Evolutionary conservation across 2,113 vertebrate species (phyloP).

Genomic region (Turnix velox): DNA sequence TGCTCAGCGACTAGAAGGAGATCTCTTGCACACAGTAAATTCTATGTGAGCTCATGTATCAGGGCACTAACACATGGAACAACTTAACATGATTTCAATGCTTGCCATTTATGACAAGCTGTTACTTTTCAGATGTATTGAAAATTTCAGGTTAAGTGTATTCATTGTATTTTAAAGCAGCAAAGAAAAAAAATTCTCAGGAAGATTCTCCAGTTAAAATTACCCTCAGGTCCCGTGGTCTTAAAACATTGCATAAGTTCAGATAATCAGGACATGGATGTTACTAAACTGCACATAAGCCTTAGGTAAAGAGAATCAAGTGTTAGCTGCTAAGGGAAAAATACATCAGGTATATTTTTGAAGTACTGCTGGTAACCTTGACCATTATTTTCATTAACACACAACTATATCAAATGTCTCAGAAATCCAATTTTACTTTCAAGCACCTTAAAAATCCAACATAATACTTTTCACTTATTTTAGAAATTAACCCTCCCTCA

Average conservation of each 20-base stretch:
- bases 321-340: not conserved
- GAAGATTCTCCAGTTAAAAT: not conserved
- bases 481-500: not conserved
- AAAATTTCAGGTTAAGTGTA: not conserved
- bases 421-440: not conserved
- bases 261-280: not conserved
- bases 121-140: not conserved
- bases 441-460: not conserved
- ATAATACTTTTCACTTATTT: not conserved
- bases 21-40: not conserved
- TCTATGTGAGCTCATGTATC: not conserved
- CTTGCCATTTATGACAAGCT: not conserved
- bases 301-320: not conserved
- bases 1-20: not conserved
- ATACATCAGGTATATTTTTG: not conserved
- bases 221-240: not conserved
- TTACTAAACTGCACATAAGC: not conserved
- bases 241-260: not conserved
- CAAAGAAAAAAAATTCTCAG: not conserved
- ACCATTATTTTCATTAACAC: not conserved
- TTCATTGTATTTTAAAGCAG: not conserved
- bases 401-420: not conserved
- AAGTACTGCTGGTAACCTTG: not conserved
- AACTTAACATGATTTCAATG: constrained; percentile 13
- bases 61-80: constrained; percentile 27